Conservation (phyloP, 2,113 vertebrate species). For the Sinocyclocheilus grahami region DNA sequence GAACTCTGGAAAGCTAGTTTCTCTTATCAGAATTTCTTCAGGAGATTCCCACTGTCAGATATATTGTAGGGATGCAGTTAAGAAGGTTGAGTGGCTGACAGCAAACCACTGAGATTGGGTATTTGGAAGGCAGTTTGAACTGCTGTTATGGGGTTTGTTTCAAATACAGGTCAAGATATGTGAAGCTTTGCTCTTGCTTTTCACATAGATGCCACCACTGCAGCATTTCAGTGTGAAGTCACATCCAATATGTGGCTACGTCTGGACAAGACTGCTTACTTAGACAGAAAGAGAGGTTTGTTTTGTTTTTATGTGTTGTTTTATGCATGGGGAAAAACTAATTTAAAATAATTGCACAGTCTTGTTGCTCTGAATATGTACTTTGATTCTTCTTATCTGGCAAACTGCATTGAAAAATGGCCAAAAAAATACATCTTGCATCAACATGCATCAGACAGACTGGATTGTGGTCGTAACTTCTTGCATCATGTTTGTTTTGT, state of each 20-base stretch:
- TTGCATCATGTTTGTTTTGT: slow-evolving; percentile 6
- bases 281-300: neutral
- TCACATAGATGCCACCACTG: neutral
- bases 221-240: neutral
- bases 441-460: neutral
- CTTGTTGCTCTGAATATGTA: neutral
- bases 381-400: neutral
- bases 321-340: neutral
- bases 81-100: slow-evolving; percentile 5
- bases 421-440: neutral
- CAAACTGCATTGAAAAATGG: neutral
- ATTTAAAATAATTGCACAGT: neutral
- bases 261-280: neutral
- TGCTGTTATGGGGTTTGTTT: neutral
- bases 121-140: neutral
- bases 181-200: neutral
- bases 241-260: neutral
- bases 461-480: neutral
- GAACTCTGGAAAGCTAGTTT: slow-evolving; percentile 3
- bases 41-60: slow-evolving; percentile 1
- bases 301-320: neutral
- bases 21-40: slow-evolving; percentile 6
- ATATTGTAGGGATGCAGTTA: neutral
- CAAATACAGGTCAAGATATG: neutral
- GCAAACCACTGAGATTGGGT: neutral